These are phyloP conservation scores for zebrafish (Danio rerio) DNA, from an alignment of 2,113 vertebrate species.

Conservation along the genomic window GRCz12tu NC_133177.1:874001-874500, in stretches of 20 bases:
- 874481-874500: constrained; percentile 92
- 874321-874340: constrained; percentile 89
- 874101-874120: constrained; percentile 60
- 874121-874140: constrained; percentile 58
- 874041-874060: constrained; percentile 31
- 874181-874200: constrained; percentile 88
- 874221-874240: constrained; percentile 79
- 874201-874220: constrained; percentile 92
- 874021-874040: constrained; percentile 42
- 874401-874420: constrained; percentile 95
- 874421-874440: constrained; percentile 92
- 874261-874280: constrained; percentile 44
- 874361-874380: constrained; percentile 95
- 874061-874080: constrained; percentile 40
- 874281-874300: constrained; percentile 56
- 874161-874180: constrained; percentile 66
- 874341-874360: constrained; percentile 96
- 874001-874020: constrained; percentile 33
- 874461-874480: constrained; percentile 97
- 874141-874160: constrained; percentile 62
- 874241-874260: constrained; percentile 20
- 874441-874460: constrained; percentile 94
- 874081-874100: constrained; percentile 47
- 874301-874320: constrained; percentile 71
- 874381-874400: constrained; percentile 98